Evolutionary conservation across 2,113 vertebrate species (phyloP), one percentile per base, ranked within the genome.

Genomic region (Scatophagus argus): DNA sequence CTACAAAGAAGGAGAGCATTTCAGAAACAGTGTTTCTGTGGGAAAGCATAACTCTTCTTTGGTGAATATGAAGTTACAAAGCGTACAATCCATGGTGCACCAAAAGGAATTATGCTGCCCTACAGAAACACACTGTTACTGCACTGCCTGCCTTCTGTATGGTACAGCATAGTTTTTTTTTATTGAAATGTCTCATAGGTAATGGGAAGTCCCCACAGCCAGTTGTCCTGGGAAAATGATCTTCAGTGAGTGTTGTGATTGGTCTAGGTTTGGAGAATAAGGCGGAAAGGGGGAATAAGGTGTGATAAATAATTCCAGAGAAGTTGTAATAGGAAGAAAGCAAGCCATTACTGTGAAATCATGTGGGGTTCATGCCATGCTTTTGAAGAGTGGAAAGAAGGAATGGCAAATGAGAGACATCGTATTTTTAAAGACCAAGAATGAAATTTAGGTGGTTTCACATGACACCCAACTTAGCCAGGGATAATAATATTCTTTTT

Each of bases 291-390:
- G 3, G 19, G 17, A 68, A 72, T 25, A n/a, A 34, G 69, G 27
- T 43, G 29, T 23, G 46, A 55, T 2, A 52, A 73, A 65, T 47
- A 39, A 19, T 49, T 31, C 17, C 3, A 31, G 46, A 51, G 46
- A 51, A 41, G 60, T 51, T 62, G 11, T 58, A 46, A 67, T 0
- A 29, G 9, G 38, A 61, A 46, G 70, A 78, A 36, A 61, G 25
- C 44, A 14, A 59, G n/a, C 49, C 39, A 66, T 56, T 36, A 29
- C 61, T 9, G 31, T 60, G 32, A 49, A 47, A 44, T 72, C 32
- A 72, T n/a, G 9, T 11, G 0, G 21, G 8, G 32, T 21, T 31
- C 17, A 3, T 51, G 34, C 59, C 46, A 55, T 16, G 17, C 55
- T 44, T 81, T 0, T 1, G 21, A 44, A 6, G 56, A 47, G 55